phyloP scores from a whole-genome alignment of 2,888 invertebrate genomes.

The Hetaerina titia region DNA sequence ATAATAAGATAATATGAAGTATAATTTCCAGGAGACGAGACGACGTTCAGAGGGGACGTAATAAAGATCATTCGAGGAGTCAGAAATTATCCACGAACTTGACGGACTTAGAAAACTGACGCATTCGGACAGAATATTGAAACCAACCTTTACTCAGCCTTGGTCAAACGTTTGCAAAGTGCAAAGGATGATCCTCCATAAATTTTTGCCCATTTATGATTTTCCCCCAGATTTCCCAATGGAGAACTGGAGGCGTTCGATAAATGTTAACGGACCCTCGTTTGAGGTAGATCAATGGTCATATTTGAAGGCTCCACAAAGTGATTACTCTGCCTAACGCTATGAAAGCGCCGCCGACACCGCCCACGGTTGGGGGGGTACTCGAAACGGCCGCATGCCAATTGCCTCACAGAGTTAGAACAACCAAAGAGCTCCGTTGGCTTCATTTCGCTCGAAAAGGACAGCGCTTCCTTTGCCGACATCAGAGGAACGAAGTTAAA shows the following conservation, averaged over 20 bases:
- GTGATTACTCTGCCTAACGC: neutral
- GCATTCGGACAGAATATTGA: neutral
- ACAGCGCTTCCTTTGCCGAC: neutral
- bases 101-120: neutral
- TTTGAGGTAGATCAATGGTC: neutral
- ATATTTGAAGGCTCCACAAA: neutral
- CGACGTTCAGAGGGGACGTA: neutral
- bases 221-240: neutral
- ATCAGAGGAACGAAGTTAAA: conserved; percentile 1
- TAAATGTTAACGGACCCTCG: neutral
- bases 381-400: neutral
- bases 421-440: neutral
- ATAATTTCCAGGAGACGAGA: neutral
- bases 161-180: neutral
- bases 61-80: neutral
- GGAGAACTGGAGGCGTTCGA: neutral
- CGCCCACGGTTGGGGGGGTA: neutral
- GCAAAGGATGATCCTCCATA: neutral
- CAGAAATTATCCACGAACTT: neutral
- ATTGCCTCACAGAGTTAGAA: neutral
- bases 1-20: neutral
- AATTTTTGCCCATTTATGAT: conserved; percentile 12
- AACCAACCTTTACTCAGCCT: neutral
- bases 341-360: neutral
- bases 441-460: neutral